phyloP scores from a whole-genome alignment of 2,113 vertebrate species.

The Gambusia affinis region DNA sequence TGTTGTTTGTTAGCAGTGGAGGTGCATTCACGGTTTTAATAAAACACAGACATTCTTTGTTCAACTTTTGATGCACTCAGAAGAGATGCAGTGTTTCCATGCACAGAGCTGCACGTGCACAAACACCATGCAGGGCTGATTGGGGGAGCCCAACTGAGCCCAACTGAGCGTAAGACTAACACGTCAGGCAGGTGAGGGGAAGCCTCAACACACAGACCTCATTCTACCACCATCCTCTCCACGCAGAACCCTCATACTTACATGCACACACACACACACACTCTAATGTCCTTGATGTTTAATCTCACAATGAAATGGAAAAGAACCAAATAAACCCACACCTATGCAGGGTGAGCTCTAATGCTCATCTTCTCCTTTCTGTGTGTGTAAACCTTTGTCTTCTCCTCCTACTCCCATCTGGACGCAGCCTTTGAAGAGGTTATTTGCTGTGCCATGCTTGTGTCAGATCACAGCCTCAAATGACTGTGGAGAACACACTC shows the following conservation, averaged over 20 bases:
- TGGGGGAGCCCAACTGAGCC: conserved; percentile 38
- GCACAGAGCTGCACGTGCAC: conserved; percentile 28
- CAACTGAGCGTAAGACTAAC: conserved; percentile 29
- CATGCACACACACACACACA: conserved; percentile 2
- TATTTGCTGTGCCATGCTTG: conserved; percentile 82
- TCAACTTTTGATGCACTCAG: conserved; percentile 68
- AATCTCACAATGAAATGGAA: conserved; percentile 28
- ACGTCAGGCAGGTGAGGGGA: conserved; percentile 53
- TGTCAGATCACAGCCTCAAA: conserved; percentile 74
- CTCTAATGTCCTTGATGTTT: conserved; percentile 12
- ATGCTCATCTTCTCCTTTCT: conserved; percentile 45
- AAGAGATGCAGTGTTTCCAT: conserved; percentile 54
- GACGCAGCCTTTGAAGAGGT: conserved; percentile 75
- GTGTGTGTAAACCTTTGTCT: conserved; percentile 66
- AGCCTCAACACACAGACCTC: conserved; percentile 53
- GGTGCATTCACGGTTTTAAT: conserved; percentile 55
- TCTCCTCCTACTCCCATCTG: conserved; percentile 72
- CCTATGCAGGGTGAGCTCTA: conserved; percentile 43
- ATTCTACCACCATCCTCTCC: conserved; percentile 3
- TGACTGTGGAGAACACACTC: conserved; percentile 74
- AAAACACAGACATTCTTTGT: conserved; percentile 57
- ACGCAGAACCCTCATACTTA: conserved; percentile 5
- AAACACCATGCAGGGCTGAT: conserved; percentile 28
- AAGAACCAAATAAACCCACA: conserved; percentile 50
- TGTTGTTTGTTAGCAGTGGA: conserved; percentile 51